These are phyloP conservation scores for Chloebia gouldiae DNA, from an alignment of 2,113 vertebrate species.

Conservation along the genomic window DNA sequence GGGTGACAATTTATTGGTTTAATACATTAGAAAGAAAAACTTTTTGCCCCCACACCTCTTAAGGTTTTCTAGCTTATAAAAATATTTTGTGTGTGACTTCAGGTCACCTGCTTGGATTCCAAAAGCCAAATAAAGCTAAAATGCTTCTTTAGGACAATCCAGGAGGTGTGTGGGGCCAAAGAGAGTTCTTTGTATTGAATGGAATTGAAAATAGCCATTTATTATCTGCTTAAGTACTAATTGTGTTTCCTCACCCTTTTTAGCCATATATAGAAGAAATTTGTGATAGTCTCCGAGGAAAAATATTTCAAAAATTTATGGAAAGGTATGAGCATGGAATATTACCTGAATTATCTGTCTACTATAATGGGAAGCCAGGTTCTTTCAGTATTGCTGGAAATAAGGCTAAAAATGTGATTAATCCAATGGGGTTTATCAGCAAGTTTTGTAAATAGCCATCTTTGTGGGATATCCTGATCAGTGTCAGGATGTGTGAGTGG, in stretches of 20 bases:
- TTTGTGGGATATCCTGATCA: neutral
- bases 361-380: neutral
- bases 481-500: neutral
- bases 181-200: accelerated
- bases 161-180: accelerated
- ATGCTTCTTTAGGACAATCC: neutral
- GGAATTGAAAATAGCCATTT: neutral
- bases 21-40: neutral
- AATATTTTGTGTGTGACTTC: neutral
- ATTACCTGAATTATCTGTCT: neutral
- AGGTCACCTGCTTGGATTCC: neutral
- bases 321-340: conserved; percentile 82
- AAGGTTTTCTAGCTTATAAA: neutral
- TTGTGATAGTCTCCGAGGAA: conserved; percentile 92
- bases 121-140: neutral
- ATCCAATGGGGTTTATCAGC: neutral
- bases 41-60: neutral
- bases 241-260: neutral
- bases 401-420: neutral
- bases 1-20: neutral
- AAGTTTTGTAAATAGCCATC: neutral
- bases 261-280: conserved; percentile 97
- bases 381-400: neutral
- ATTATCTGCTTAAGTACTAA: neutral
- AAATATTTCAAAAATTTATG: conserved; percentile 94